Conservation (phyloP, 53 echinoderm and acorn worm species). For the Henricia sp. region DNA sequence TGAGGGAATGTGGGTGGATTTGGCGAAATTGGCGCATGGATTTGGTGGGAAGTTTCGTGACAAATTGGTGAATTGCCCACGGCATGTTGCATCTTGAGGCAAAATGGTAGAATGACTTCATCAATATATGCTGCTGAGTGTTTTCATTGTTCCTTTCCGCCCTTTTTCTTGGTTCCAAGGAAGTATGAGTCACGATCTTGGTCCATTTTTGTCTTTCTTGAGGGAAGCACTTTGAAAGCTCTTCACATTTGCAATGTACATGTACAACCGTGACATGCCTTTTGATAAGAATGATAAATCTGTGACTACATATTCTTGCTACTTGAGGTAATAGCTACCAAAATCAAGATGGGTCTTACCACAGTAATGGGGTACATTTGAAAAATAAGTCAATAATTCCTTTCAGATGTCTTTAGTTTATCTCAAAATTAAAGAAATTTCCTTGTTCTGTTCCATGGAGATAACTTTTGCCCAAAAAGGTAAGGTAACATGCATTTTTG, state of each 20-base stretch:
- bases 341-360: too few relatives aligned
- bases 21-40: slow-evolving; percentile 15
- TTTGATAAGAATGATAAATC: too few relatives aligned
- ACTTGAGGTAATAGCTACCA: too few relatives aligned
- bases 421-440: too few relatives aligned
- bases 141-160: background rate
- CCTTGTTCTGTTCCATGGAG: too few relatives aligned
- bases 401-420: too few relatives aligned
- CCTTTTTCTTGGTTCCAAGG: slow-evolving; percentile 10
- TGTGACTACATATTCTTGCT: too few relatives aligned
- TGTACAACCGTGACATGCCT: too few relatives aligned
- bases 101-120: background rate
- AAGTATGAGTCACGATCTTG: slow-evolving; percentile 56
- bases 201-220: slow-evolving; percentile 31
- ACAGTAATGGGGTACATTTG: too few relatives aligned
- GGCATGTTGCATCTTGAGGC: slow-evolving; percentile 12
- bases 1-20: slow-evolving; percentile 6
- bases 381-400: too few relatives aligned
- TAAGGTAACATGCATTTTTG: too few relatives aligned
- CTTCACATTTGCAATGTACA: slow-evolving; percentile 7
- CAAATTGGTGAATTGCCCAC: slow-evolving; percentile 40
- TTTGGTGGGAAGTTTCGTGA: slow-evolving; percentile 17
- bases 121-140: background rate
- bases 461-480: too few relatives aligned
- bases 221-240: background rate